Percentiles rank a stretch among this genome's conserved stretches.
These are phyloP conservation scores for Bos javanicus DNA, from an alignment of 2,113 vertebrate species.

Conservation along the genomic window DNA sequence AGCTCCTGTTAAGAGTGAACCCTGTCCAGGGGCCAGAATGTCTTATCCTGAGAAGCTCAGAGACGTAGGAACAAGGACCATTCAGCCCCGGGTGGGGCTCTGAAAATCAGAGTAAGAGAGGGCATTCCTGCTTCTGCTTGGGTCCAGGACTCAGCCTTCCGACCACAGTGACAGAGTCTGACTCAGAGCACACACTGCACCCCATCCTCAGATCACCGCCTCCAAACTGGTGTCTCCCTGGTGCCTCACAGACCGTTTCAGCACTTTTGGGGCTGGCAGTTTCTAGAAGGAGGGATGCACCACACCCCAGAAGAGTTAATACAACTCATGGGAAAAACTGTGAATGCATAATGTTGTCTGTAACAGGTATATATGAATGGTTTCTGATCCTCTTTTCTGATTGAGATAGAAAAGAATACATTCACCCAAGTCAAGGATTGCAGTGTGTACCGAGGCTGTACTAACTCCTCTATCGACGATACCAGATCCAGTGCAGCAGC, in stretches of 20 bases:
- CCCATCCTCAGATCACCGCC: not conserved
- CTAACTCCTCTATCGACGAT: rapidly evolving
- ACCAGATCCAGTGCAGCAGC: rapidly evolving
- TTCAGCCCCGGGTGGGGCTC: rapidly evolving
- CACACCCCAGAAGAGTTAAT: not conserved
- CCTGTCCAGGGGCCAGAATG: not conserved
- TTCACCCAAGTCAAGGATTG: not conserved
- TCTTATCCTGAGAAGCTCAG: not conserved
- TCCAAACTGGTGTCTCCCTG: not conserved
- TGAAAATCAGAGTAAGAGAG: not conserved
- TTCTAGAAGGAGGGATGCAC: not conserved
- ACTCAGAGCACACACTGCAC: rapidly evolving
- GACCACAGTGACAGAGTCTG: too few relatives aligned
- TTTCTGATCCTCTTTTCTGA: not conserved
- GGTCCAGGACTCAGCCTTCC: not conserved
- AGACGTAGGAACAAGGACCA: not conserved
- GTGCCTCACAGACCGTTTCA: not conserved
- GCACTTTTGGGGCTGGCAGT: not conserved
- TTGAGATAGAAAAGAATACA: not conserved
- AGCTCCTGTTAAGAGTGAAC: not conserved
- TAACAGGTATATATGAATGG: not conserved
- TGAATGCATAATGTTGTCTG: not conserved
- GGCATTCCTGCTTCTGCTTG: not conserved
- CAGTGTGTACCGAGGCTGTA: rapidly evolving
- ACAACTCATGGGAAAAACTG: not conserved